These are phyloP conservation scores for Apus apus DNA, from an alignment of 2,113 vertebrate genomes.

Conservation along the genomic window DNA sequence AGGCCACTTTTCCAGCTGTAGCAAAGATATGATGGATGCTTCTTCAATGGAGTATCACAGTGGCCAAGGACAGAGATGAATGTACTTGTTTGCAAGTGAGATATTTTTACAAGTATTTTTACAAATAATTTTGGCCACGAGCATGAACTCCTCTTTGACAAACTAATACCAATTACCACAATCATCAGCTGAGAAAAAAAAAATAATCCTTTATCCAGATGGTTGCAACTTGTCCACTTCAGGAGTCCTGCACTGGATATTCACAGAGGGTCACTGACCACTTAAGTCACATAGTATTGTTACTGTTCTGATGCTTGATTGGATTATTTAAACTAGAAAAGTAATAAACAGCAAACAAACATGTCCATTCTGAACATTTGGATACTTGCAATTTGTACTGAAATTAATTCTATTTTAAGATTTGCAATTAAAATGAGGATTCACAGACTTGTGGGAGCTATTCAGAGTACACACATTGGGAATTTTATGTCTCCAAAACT, in stretches of 20 bases:
- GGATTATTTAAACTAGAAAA: neutral
- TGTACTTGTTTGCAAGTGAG: neutral
- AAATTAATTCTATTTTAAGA: neutral
- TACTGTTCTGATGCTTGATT: neutral
- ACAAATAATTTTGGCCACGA: neutral
- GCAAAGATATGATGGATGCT: neutral
- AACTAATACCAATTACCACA: neutral
- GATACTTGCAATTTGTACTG: neutral
- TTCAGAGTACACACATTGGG: neutral
- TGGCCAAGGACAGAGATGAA: neutral
- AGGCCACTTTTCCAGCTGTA: neutral
- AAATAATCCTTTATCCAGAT: neutral
- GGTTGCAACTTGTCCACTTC: neutral
- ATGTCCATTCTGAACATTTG: neutral
- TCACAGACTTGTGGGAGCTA: neutral
- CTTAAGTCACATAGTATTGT: neutral
- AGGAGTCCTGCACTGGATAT: neutral
- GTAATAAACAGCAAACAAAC: neutral
- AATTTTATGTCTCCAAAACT: neutral
- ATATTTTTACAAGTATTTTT: conserved; percentile 18
- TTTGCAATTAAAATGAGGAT: neutral
- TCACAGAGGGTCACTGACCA: neutral
- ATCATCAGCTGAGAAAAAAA: neutral
- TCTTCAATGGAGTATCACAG: neutral
- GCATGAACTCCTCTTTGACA: neutral